phyloP scores from a whole-genome alignment of 2,113 vertebrate species.

The Nycticryphes semicollaris region DNA sequence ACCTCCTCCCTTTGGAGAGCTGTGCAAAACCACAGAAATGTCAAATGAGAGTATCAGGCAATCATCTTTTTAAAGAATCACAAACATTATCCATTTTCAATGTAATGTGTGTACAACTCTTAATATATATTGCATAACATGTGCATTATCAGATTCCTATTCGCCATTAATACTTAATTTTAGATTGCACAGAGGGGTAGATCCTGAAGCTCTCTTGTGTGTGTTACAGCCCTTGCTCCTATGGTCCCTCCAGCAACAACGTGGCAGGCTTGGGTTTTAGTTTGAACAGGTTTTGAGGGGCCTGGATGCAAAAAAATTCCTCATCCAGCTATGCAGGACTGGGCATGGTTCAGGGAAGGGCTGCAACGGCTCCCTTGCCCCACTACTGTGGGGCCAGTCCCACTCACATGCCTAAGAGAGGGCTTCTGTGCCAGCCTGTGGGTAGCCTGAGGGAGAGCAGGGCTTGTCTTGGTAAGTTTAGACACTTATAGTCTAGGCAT shows the following conservation, averaged over 20 bases:
- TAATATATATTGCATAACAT: not conserved
- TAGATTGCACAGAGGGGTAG: not conserved
- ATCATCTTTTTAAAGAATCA: not conserved
- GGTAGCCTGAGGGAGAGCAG: not conserved
- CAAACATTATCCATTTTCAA: not conserved
- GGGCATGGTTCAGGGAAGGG: not conserved
- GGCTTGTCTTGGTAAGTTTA: not conserved
- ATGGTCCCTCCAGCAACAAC: not conserved
- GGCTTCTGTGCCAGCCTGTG: not conserved
- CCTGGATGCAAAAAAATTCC: too few relatives aligned
- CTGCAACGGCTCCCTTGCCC: not conserved
- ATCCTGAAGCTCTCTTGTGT: not conserved
- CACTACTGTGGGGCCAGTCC: not conserved
- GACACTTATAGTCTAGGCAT: not conserved
- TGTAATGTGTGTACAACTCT: not conserved
- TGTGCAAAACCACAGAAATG: not conserved
- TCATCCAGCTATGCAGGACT: not conserved
- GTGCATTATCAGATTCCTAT: not conserved
- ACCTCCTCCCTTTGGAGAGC: not conserved
- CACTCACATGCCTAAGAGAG: not conserved
- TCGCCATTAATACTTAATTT: not conserved
- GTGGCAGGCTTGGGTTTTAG: not conserved
- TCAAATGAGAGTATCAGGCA: not conserved
- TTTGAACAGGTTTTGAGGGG: not conserved
- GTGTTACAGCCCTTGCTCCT: not conserved